A percentile compares a stretch with the other conserved stretches of the same genome.
phyloP scores from a whole-genome alignment of 2,888 invertebrate species.

The Glaucopsyche alexis region DNA sequence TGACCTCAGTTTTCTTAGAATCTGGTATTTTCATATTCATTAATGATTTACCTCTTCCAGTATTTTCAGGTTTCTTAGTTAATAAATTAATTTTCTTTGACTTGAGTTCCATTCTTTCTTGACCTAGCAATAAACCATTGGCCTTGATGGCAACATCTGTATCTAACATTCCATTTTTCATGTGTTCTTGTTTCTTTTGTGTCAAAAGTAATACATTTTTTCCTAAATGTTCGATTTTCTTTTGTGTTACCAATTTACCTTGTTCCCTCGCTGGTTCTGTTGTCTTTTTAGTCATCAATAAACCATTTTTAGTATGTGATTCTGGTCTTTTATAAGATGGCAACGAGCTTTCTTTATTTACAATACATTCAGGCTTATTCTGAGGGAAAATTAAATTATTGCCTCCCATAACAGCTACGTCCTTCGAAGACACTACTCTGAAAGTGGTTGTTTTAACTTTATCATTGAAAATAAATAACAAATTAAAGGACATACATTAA shows the following conservation, averaged over 20 bases:
- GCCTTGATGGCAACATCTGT: neutral
- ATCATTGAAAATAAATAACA: neutral
- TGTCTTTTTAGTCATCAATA: conserved; percentile 3
- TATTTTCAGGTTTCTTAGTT: neutral
- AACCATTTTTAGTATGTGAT: neutral
- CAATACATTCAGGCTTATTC: conserved; percentile 42
- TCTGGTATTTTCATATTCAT: conserved; percentile 2
- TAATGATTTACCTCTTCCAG: neutral
- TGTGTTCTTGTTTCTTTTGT: neutral
- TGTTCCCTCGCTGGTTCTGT: conserved; percentile 1
- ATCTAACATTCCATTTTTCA: neutral
- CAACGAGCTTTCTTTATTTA: conserved; percentile 35
- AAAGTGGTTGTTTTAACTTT: conserved; percentile 5
- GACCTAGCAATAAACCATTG: neutral
- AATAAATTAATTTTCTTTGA: neutral
- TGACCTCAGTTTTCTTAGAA: conserved; percentile 24
- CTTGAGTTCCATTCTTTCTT: neutral
- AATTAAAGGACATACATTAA: too few species aligned
- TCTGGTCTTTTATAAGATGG: conserved; percentile 35
- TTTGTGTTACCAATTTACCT: conserved; percentile 32
- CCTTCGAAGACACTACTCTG: conserved; percentile 68
- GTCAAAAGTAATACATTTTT: conserved; percentile 9
- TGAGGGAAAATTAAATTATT: conserved; percentile 56
- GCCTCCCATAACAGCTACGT: conserved; percentile 62
- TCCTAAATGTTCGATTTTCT: conserved; percentile 19